A percentile compares a stretch with the other conserved stretches of the same genome.
These are phyloP conservation scores for Lophotriccus pileatus DNA, from an alignment of 2,797 vertebrate species.

Conservation along the genomic window DNA sequence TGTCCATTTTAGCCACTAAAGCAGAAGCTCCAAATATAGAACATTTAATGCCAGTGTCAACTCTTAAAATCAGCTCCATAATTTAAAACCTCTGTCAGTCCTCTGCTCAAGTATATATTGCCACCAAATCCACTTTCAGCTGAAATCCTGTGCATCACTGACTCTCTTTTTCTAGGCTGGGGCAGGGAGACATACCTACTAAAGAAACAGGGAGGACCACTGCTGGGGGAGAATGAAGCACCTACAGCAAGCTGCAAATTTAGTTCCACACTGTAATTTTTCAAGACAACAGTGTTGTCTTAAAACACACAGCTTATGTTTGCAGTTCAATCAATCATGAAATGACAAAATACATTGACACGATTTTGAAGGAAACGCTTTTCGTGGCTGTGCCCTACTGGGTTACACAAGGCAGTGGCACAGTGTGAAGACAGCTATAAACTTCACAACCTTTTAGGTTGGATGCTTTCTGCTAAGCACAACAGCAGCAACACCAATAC, in stretches of 20 bases:
- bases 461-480: background rate
- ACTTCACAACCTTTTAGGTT: background rate
- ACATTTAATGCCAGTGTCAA: constrained; percentile 5
- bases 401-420: background rate
- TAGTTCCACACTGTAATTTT: background rate
- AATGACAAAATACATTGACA: background rate
- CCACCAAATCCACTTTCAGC: background rate
- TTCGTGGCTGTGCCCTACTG: background rate
- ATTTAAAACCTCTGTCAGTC: constrained; percentile 1
- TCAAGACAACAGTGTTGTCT: background rate
- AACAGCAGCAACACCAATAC: background rate
- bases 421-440: background rate
- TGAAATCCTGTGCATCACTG: background rate
- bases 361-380: background rate
- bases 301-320: background rate
- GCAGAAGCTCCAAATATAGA: constrained; percentile 25
- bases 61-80: constrained; percentile 5
- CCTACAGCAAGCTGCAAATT: background rate
- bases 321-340: background rate
- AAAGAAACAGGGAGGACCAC: background rate
- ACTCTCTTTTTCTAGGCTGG: background rate
- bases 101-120: background rate
- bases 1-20: constrained; percentile 2
- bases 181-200: background rate
- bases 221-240: background rate